phyloP scores from a whole-genome alignment of 2,888 invertebrate genomes.

The Taphrorychus bicolor region DNA sequence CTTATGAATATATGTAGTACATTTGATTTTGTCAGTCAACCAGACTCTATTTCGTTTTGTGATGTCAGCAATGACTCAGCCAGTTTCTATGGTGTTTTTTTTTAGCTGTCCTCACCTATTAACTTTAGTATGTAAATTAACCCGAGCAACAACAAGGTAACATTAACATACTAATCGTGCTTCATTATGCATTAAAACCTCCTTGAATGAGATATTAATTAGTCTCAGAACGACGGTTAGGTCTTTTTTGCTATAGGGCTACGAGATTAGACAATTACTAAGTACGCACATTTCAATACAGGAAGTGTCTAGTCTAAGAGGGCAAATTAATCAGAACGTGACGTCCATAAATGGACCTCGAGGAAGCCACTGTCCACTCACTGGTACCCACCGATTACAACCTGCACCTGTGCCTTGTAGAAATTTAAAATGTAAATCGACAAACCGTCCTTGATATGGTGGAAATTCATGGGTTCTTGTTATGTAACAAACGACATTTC shows the following conservation, averaged over 20 bases:
- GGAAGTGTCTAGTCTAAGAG: too few relatives aligned
- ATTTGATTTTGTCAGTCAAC: too few relatives aligned
- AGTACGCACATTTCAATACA: background rate
- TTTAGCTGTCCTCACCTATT: background rate
- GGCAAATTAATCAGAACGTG: background rate
- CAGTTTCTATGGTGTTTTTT: background rate
- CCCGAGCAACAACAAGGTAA: background rate
- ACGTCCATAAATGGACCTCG: background rate
- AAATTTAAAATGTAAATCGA: conserved; percentile 5
- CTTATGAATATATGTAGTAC: too few relatives aligned
- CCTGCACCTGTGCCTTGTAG: background rate
- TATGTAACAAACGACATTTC: background rate
- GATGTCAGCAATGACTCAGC: background rate
- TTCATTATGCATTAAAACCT: background rate
- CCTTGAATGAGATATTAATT: background rate
- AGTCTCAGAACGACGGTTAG: background rate
- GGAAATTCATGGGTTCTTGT: background rate
- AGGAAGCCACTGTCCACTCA: background rate
- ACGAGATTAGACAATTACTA: background rate
- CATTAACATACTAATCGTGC: background rate
- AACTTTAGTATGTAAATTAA: background rate
- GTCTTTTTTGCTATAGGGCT: background rate
- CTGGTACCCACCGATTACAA: background rate
- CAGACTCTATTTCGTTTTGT: background rate
- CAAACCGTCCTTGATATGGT: conserved; percentile 3